Percentiles rank a stretch among this genome's conserved stretches.
phyloP scores from a whole-genome alignment of 2,113 vertebrate genomes.

The Tachysurus vachellii region DNA sequence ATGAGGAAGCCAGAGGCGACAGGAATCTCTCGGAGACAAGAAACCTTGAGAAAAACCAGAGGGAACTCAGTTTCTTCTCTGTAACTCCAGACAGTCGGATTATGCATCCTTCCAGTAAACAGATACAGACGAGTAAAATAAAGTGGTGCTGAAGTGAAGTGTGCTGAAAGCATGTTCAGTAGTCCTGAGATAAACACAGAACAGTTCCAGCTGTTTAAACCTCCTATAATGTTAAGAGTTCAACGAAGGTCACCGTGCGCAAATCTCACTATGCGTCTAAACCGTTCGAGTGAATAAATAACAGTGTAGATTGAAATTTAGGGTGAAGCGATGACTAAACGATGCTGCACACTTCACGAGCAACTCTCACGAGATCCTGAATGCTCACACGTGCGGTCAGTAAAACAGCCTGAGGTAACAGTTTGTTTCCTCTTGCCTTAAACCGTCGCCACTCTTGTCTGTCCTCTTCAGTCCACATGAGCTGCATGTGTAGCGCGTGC shows the following conservation, averaged over 20 bases:
- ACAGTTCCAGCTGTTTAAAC: not conserved
- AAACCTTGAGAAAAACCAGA: not conserved
- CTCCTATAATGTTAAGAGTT: not conserved
- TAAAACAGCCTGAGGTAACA: constrained; percentile 77
- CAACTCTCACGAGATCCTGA: constrained; percentile 73
- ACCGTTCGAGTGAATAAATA: not conserved
- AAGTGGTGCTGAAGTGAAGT: not conserved
- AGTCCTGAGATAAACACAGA: not conserved
- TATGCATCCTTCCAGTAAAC: not conserved
- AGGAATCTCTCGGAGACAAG: not conserved
- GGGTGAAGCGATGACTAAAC: not conserved
- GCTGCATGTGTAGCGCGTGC: constrained; percentile 69
- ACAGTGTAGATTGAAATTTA: not conserved
- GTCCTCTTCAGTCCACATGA: constrained; percentile 76
- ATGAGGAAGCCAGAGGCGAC: not conserved
- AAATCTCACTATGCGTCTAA: not conserved
- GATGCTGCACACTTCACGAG: not conserved
- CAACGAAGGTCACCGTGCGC: not conserved
- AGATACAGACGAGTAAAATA: not conserved
- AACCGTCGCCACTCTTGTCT: constrained; percentile 76
- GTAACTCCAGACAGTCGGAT: not conserved
- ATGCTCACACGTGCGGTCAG: constrained; percentile 80
- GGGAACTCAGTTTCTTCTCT: not conserved
- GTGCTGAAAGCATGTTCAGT: not conserved
- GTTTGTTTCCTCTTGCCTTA: constrained; percentile 77